Conservation (phyloP, 2,113 vertebrate genomes). For the Saccopteryx leptura region DNA sequence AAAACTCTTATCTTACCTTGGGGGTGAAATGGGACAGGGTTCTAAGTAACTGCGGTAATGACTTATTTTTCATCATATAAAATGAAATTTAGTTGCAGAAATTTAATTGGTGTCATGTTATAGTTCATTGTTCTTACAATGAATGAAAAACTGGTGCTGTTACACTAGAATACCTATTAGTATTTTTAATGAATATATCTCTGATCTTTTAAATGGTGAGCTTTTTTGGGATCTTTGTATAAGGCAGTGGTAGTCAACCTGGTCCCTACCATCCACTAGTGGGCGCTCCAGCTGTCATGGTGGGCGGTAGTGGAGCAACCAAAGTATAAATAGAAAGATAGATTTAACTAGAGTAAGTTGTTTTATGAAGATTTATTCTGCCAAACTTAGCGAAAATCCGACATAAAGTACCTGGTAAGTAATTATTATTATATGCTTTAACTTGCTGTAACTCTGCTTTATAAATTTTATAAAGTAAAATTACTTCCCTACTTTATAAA, state of each 20-base stretch:
- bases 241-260: background rate
- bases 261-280: no score
- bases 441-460: no score
- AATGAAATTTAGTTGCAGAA: background rate
- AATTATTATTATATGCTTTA: no score
- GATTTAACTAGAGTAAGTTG: no score
- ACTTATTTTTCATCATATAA: background rate
- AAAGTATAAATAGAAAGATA: no score
- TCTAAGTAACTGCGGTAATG: background rate
- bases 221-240: background rate
- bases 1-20: conserved; percentile 31
- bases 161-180: background rate
- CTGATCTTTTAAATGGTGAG: background rate
- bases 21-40: background rate
- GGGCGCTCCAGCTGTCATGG: no score
- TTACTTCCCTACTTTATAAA: no score
- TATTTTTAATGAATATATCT: background rate
- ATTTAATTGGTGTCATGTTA: background rate
- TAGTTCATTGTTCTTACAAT: conserved; percentile 1
- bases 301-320: no score
- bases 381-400: no score
- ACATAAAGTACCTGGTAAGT: no score
- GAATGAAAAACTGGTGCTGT: conserved; percentile 3
- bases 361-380: no score
- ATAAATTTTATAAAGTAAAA: no score